Conservation (phyloP, 1,140 invertebrate species). For the Zaprionus lachaisei region DNA sequence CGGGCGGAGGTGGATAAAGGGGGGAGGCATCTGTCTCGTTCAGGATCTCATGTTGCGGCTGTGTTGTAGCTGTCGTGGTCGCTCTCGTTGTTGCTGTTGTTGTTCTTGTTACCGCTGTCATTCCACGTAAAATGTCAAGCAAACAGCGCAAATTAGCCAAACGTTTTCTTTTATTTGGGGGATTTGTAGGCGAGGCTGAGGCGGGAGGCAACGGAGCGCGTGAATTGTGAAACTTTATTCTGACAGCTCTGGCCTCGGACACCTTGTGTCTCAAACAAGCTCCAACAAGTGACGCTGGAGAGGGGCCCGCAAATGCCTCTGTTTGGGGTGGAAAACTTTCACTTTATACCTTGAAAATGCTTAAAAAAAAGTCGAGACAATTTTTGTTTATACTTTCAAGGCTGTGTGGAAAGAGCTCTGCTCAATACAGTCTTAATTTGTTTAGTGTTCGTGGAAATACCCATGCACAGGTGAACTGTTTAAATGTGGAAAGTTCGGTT, state of each 20-base stretch:
- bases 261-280: slow-evolving; percentile 58
- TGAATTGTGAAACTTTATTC: slow-evolving; percentile 80
- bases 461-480: not conserved
- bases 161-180: slow-evolving; percentile 46
- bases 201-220: slow-evolving; percentile 38
- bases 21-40: slow-evolving; percentile 22
- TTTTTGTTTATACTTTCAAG: slow-evolving; percentile 10
- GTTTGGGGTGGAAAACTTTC: slow-evolving; percentile 30
- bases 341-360: slow-evolving; percentile 36
- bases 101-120: slow-evolving; percentile 42
- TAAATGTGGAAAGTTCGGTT: not conserved
- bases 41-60: slow-evolving; percentile 63
- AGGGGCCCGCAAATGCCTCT: not conserved
- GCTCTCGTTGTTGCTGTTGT: slow-evolving; percentile 8
- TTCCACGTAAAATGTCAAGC: slow-evolving; percentile 73
- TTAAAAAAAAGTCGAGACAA: slow-evolving; percentile 22
- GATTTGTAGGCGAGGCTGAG: not conserved
- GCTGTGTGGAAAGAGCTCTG: not conserved
- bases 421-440: slow-evolving; percentile 40
- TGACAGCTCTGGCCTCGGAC: slow-evolving; percentile 73
- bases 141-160: slow-evolving; percentile 74
- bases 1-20: not conserved
- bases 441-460: slow-evolving; percentile 15
- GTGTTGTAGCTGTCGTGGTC: slow-evolving; percentile 43
- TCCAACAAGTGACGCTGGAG: slow-evolving; percentile 10